A percentile compares a stretch with the other conserved stretches of the same genome.
phyloP scores from a whole-genome alignment of 2,888 invertebrate species.

The Operophtera brumata region DNA sequence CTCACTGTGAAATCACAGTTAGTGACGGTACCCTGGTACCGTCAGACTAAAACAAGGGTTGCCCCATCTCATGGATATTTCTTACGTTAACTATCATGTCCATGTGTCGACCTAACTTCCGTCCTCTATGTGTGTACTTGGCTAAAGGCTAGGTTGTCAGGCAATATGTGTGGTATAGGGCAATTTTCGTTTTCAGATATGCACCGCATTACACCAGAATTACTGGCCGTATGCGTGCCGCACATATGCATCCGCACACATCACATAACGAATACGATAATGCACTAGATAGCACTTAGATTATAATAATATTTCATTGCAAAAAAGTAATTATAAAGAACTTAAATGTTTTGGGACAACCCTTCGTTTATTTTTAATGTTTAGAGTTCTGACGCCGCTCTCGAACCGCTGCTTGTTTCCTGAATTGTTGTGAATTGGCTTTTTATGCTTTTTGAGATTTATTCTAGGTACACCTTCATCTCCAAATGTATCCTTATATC shows the following conservation, averaged over 20 bases:
- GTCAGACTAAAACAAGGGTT: constrained; percentile 77
- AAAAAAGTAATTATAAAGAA: constrained; percentile 63
- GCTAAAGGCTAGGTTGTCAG: constrained; percentile 68
- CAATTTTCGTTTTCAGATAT: constrained; percentile 81
- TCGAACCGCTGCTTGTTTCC: constrained; percentile 65
- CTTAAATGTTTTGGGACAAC: constrained; percentile 80
- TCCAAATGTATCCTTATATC: constrained; percentile 6
- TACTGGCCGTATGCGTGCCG: constrained; percentile 81
- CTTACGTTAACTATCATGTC: constrained; percentile 77
- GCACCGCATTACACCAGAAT: constrained; percentile 81
- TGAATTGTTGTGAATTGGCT: constrained; percentile 26
- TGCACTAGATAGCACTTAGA: constrained; percentile 81
- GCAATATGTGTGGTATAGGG: constrained; percentile 81
- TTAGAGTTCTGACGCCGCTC: constrained; percentile 73
- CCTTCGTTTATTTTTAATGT: constrained; percentile 73
- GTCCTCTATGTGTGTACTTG: constrained; percentile 73
- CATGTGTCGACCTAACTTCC: constrained; percentile 75
- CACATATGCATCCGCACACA: constrained; percentile 81
- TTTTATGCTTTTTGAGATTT: constrained; percentile 28
- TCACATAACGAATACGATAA: constrained; percentile 77
- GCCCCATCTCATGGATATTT: constrained; percentile 81
- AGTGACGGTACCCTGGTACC: constrained; percentile 54
- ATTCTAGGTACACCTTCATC: constrained; percentile 16
- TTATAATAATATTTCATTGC: constrained; percentile 67
- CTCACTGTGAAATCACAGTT: constrained; percentile 44